A percentile compares a stretch with the other conserved stretches of the same genome.
phyloP scores from a whole-genome alignment of 92 coral and sea anemone species.

The Porites cylindrica region DNA sequence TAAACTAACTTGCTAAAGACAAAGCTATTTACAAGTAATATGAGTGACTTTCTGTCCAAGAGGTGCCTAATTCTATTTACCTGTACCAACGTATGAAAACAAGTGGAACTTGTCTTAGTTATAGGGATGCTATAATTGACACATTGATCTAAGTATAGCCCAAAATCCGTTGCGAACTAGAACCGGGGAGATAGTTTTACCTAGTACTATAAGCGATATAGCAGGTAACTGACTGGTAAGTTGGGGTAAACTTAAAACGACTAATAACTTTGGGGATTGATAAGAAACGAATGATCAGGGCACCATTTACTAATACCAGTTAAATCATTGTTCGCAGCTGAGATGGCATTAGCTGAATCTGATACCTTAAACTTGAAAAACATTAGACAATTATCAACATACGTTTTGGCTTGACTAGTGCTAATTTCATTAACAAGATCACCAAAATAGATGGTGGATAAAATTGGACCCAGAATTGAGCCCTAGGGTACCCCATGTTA shows the following conservation, averaged over 20 bases:
- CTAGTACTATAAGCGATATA: background rate
- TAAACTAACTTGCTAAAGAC: too few relatives aligned
- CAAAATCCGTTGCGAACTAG: background rate
- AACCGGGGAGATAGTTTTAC: background rate
- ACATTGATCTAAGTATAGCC: background rate
- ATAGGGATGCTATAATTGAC: background rate
- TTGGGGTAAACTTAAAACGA: background rate
- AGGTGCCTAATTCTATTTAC: too few relatives aligned
- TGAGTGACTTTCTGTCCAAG: too few relatives aligned
- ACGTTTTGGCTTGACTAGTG: background rate
- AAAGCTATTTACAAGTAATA: too few relatives aligned
- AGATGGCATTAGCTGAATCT: background rate
- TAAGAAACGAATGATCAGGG: background rate
- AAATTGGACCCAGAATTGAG: conserved; percentile 1
- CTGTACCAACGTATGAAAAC: background rate
- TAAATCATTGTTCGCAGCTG: background rate
- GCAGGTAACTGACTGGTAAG: conserved; percentile 3
- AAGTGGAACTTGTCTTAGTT: background rate
- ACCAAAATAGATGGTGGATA: background rate
- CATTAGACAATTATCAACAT: background rate
- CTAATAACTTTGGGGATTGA: background rate
- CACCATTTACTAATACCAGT: background rate
- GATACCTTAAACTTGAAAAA: too few relatives aligned
- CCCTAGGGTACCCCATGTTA: too few relatives aligned
- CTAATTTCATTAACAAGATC: background rate